phyloP scores from a whole-genome alignment of 2,797 vertebrate species.

The Falco berigora region DNA sequence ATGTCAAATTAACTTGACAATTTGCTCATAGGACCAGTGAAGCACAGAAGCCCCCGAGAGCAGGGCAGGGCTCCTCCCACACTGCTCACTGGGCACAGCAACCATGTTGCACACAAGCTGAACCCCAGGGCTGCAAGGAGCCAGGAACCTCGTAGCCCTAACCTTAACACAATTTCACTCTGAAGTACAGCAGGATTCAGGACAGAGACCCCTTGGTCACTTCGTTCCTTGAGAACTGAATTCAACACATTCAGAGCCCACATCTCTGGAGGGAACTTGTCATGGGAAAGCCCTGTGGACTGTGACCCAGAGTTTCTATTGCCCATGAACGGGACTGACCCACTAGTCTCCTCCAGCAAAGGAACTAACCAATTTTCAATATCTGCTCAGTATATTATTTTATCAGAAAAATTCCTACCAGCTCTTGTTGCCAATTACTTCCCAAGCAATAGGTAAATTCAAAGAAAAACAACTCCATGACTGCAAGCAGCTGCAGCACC shows the following conservation, averaged over 20 bases:
- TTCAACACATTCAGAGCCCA: not conserved
- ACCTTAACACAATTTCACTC: not conserved
- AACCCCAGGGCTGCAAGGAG: not conserved
- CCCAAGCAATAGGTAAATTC: not conserved
- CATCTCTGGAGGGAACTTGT: not conserved
- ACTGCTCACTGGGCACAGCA: not conserved
- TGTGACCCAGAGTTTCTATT: not conserved
- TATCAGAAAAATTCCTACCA: not conserved
- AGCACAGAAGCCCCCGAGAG: not conserved
- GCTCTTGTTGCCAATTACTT: not conserved
- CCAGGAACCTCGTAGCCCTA: not conserved
- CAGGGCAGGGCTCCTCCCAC: not conserved
- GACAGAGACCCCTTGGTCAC: not conserved
- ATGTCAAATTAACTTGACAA: not conserved
- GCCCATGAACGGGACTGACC: not conserved
- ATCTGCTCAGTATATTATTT: not conserved
- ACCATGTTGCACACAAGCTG: not conserved
- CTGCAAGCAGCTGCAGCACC: not conserved
- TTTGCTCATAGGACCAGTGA: not conserved
- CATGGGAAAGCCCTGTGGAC: not conserved
- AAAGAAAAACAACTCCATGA: not conserved
- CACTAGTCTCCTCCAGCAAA: not conserved
- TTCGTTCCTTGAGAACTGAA: too few species aligned
- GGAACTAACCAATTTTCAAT: not conserved
- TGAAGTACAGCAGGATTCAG: not conserved